Percentiles rank a stretch among this genome's conserved stretches.
Evolutionary conservation across 2,113 vertebrate species (phyloP).

Genomic region (Lophotis ruficrista): DNA sequence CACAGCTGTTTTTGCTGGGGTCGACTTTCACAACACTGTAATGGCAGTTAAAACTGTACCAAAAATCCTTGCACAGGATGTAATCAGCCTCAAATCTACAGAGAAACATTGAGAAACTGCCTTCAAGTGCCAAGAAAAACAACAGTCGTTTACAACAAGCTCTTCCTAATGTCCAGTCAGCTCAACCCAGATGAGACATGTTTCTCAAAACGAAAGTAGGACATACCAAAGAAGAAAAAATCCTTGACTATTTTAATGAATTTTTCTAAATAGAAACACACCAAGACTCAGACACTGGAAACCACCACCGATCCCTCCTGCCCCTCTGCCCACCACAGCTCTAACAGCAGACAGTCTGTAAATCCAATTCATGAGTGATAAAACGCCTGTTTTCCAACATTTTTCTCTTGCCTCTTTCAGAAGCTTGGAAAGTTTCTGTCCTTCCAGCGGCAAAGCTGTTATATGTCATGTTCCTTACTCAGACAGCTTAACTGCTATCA

Average conservation of each 20-base stretch:
- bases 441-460: conserved; percentile 34
- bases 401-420: conserved; percentile 6
- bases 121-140: conserved; percentile 73
- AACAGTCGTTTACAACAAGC: conserved; percentile 52
- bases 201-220: conserved; percentile 42
- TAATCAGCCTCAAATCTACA: conserved; percentile 71
- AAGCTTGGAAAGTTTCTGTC: conserved; percentile 1
- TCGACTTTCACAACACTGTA: conserved; percentile 44
- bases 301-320: neutral
- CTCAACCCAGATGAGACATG: conserved; percentile 10
- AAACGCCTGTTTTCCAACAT: conserved; percentile 7
- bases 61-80: conserved; percentile 74
- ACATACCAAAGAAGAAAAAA: neutral
- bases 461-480: neutral
- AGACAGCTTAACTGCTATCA: neutral
- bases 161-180: conserved; percentile 66
- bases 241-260: neutral
- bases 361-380: neutral
- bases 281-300: neutral
- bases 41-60: conserved; percentile 54
- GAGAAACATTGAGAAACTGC: conserved; percentile 70
- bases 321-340: neutral
- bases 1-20: conserved; percentile 41
- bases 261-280: neutral
- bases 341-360: neutral